A percentile compares a stretch with the other conserved stretches of the same genome.
Conservation (phyloP, 2,888 invertebrate genomes). For the Chloromyia formosa region DNA sequence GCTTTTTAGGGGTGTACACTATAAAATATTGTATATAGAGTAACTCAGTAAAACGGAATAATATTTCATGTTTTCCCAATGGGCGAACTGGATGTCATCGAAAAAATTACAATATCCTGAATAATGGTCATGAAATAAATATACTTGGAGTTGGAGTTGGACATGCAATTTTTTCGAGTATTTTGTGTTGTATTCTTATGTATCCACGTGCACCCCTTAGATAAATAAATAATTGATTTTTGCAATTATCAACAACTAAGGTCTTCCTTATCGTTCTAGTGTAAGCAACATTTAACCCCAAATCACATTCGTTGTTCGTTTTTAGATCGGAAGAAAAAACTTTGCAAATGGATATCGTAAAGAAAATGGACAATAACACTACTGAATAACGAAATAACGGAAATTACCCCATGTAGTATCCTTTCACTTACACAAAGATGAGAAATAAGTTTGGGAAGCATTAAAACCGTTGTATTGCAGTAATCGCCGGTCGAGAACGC, state of each 20-base stretch:
- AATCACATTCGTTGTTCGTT: constrained; percentile 28
- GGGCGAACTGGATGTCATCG: too few relatives aligned
- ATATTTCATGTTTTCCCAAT: not conserved
- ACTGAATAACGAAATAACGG: constrained; percentile 33
- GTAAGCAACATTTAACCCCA: not conserved
- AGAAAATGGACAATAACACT: constrained; percentile 48
- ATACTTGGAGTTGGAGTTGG: too few relatives aligned
- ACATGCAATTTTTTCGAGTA: too few relatives aligned
- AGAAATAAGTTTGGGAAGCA: constrained; percentile 2
- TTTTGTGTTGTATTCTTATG: too few relatives aligned
- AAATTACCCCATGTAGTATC: constrained; percentile 37
- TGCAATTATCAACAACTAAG: not conserved
- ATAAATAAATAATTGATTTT: constrained; percentile 33
- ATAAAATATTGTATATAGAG: too few relatives aligned
- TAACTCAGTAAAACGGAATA: not conserved
- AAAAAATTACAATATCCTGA: too few relatives aligned
- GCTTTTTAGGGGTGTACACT: too few relatives aligned
- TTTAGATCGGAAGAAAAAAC: constrained; percentile 47
- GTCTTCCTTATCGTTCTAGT: not conserved
- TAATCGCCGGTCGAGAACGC: constrained; percentile 13
- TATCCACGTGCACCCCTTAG: too few relatives aligned
- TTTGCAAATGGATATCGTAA: constrained; percentile 46
- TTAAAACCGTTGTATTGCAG: constrained; percentile 6
- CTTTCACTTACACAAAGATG: constrained; percentile 25
- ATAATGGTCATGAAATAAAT: too few relatives aligned